Evolutionary conservation across 2,797 vertebrate species (phyloP), one percentile per base, ranked within the genome.

Genomic region (Melanogrammus aeglefinus): DNA sequence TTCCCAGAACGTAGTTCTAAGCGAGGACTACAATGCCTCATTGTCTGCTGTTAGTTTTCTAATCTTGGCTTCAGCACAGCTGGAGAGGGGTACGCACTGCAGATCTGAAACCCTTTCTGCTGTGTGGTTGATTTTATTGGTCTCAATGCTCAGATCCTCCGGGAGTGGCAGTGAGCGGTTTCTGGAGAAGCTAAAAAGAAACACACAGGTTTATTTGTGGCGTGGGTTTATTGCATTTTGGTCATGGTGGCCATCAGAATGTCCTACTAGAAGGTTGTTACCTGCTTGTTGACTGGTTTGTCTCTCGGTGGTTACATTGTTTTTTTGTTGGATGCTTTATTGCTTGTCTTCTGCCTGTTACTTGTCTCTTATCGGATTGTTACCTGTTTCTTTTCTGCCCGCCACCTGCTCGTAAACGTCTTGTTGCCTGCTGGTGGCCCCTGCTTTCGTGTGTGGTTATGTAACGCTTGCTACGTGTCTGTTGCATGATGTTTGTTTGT

Each of bases 111-210:
- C 14, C 47, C 47, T 51, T 16, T 41, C 39, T 41, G 39, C 8
- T 41, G 39, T 57, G 77, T 66, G 78, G 77, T n/a, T 70, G 63
- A 57, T 76, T 21, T 21, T 80, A 83, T 81, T 69, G 14, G 47
- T 51, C 44, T 13, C 79, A 81, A 80, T 69, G 24, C 21, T 3
- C 21, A 5, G 0, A 35, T 41, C 33, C 72, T 21, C 24, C 21
- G 5, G 72, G 57, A 81, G 77, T 72, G 51, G 14, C 44, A 79
- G 66, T 78, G 77, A 51, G 66, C 70, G 21, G 35, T 38, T 6
- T 44, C 24, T 72, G 47, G 16, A 51, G 47, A 2, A 18, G 63
- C 78, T 80, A 81, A 72, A 83, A 77, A 84, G 21, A 36, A 36
- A 69, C 4, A 8, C 41, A 77, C 13, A 21, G 75, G 84, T 80